Conservation (phyloP, 2,888 invertebrate genomes). For the Meiosimyza platycephala region DNA sequence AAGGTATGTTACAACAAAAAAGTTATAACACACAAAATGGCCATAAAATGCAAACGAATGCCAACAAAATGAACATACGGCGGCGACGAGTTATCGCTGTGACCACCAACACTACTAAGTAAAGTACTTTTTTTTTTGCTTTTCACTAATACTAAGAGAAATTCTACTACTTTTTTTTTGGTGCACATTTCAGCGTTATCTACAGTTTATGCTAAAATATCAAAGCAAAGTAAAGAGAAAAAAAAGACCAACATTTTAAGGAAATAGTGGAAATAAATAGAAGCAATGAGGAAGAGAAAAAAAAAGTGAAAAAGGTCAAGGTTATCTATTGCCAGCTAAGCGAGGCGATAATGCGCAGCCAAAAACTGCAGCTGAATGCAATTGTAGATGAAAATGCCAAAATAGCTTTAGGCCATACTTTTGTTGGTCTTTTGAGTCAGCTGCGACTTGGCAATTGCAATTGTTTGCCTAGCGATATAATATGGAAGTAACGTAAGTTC, state of each 20-base stretch:
- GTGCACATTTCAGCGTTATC: constrained; percentile 1
- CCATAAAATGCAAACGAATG: constrained; percentile 34
- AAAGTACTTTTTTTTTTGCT: too few relatives aligned
- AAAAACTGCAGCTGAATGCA: background rate
- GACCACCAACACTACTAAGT: background rate
- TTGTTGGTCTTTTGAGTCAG: constrained; percentile 3
- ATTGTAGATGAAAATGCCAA: too few relatives aligned
- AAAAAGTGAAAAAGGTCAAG: constrained; percentile 22
- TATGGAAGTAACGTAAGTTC: background rate
- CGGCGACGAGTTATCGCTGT: constrained; percentile 20
- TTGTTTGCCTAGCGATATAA: background rate
- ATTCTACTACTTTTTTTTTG: constrained; percentile 1
- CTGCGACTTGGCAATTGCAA: background rate
- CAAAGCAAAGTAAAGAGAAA: constrained; percentile 9
- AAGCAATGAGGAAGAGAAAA: background rate
- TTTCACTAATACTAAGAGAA: too few relatives aligned
- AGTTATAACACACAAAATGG: background rate
- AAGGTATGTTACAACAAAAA: background rate
- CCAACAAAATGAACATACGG: constrained; percentile 6
- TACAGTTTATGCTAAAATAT: constrained; percentile 25
- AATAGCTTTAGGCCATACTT: too few relatives aligned
- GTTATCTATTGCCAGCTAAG: background rate
- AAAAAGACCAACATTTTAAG: background rate
- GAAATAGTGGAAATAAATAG: background rate
- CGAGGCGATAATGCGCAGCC: constrained; percentile 13